phyloP scores from a whole-genome alignment of 2,113 vertebrate species.

The Zosterops hypoxanthus region DNA sequence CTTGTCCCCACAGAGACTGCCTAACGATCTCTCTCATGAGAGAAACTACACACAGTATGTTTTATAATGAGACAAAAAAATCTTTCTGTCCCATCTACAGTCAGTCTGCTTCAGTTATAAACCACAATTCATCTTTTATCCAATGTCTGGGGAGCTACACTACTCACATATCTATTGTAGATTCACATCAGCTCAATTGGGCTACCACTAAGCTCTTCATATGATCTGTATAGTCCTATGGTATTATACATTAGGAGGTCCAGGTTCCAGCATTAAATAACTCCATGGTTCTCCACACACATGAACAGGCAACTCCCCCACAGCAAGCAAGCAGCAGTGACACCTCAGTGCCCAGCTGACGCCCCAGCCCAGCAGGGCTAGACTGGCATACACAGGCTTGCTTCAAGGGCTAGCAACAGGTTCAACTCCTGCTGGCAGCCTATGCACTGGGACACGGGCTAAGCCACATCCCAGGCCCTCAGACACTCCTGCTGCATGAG shows the following conservation, averaged over 20 bases:
- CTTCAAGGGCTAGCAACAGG: neutral
- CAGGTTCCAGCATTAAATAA: neutral
- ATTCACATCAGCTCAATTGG: neutral
- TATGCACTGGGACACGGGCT: neutral
- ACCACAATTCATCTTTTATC: neutral
- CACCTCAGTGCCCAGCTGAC: neutral
- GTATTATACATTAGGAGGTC: neutral
- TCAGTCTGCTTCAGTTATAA: neutral
- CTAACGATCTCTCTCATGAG: neutral
- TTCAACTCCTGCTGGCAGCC: neutral
- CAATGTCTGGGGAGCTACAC: neutral
- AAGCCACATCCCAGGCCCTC: neutral
- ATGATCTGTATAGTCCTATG: neutral
- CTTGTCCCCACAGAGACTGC: neutral
- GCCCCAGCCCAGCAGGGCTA: neutral
- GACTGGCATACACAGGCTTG: accelerated
- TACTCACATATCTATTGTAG: neutral
- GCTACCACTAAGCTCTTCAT: neutral
- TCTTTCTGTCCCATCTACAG: neutral
- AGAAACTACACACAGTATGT: neutral
- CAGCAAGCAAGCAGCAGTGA: neutral
- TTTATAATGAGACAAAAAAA: constrained; percentile 27
- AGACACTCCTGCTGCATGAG: neutral
- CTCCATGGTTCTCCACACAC: neutral
- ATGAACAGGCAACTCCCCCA: neutral